Percentiles rank a stretch among this genome's conserved stretches.
Evolutionary conservation across 2,113 vertebrate genomes (phyloP).

Genomic region (Eublepharis macularius): DNA sequence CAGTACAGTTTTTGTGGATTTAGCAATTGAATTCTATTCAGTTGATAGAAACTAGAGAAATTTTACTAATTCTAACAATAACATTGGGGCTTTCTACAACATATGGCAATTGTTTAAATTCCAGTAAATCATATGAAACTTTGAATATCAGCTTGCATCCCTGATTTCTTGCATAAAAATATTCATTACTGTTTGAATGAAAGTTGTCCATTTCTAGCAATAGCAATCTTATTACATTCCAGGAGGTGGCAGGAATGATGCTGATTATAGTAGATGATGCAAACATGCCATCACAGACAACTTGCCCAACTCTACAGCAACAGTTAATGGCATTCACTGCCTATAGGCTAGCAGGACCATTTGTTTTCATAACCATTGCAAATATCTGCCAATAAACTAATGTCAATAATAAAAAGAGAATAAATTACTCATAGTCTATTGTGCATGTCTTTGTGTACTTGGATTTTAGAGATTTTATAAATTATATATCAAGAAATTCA

Average conservation of each 20-base stretch:
- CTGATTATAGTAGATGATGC: neutral
- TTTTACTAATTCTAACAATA: neutral
- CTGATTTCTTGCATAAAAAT: neutral
- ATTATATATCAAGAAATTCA: conserved; percentile 23
- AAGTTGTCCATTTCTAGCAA: neutral
- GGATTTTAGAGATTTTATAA: conserved; percentile 23
- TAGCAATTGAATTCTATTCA: too few species aligned
- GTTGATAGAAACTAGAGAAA: too few species aligned
- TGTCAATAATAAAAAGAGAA: neutral
- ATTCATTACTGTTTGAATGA: neutral
- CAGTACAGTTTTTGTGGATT: too few species aligned
- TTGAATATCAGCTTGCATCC: neutral
- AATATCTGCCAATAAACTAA: neutral
- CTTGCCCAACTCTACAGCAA: neutral
- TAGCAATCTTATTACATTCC: neutral
- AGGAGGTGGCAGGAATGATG: neutral
- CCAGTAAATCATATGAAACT: neutral
- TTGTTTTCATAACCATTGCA: conserved; percentile 9
- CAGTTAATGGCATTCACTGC: neutral
- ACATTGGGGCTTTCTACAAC: neutral
- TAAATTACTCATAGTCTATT: neutral
- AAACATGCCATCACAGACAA: neutral
- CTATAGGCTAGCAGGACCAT: neutral
- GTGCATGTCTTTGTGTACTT: neutral
- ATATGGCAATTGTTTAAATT: neutral